Evolutionary conservation across 2,113 vertebrate species (phyloP).

Genomic region (Brachypteracias leptosomus): DNA sequence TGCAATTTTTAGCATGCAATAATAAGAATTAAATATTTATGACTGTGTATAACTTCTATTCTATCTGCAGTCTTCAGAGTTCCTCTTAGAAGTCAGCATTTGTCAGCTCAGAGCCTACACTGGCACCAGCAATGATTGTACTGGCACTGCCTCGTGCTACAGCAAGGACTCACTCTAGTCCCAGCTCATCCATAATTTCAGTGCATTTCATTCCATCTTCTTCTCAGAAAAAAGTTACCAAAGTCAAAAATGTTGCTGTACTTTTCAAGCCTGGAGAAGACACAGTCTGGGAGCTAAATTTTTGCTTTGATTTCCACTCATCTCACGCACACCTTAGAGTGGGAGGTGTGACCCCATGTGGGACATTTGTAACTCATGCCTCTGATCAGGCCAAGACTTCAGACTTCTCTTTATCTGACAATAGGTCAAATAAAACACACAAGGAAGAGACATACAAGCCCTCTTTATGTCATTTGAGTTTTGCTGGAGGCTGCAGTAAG

Average conservation of each 20-base stretch:
- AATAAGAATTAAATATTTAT: constrained; percentile 57
- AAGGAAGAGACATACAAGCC: neutral
- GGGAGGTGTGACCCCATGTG: neutral
- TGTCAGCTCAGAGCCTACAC: neutral
- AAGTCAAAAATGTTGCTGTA: neutral
- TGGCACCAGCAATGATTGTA: neutral
- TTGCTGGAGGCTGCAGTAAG: neutral
- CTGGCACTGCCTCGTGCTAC: neutral
- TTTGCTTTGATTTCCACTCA: neutral
- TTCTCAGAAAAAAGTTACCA: neutral
- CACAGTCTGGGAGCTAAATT: neutral
- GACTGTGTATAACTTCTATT: neutral
- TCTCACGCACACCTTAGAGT: neutral
- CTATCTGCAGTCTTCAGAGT: neutral
- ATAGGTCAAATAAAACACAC: neutral
- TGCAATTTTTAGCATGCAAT: constrained; percentile 34
- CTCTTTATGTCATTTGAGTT: neutral
- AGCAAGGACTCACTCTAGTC: neutral
- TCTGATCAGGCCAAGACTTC: neutral
- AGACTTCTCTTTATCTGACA: neutral
- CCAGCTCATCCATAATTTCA: constrained; percentile 13
- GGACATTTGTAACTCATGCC: neutral
- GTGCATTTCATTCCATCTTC: neutral
- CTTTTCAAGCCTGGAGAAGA: neutral
- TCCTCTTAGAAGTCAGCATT: neutral